Evolutionary conservation across 2,797 vertebrate genomes (phyloP), one percentile per base, ranked within the genome.

Genomic region (Momotus momota): DNA sequence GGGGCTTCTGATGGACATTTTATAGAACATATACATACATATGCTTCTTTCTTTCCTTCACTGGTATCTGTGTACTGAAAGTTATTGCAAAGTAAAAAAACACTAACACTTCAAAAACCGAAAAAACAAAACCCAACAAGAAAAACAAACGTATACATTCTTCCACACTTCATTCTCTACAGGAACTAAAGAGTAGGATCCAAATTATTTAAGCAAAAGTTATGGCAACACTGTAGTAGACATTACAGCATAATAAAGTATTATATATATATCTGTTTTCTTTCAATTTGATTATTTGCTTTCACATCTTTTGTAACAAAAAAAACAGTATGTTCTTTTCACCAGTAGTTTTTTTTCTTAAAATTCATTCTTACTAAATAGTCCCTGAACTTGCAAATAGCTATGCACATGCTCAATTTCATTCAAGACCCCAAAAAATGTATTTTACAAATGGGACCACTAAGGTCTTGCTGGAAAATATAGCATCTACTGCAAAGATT

Each of bases 11-110:
- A 98, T 96, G 72, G 97, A 97, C 88, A 96, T 96, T 98, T 98
- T 96, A 92, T 90, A 97, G 98, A 98, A 97, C 98, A 98, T 92
- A 96, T 98, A 98, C 84, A 98, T 88, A 96, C 58, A 75, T 35
- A 35, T 77, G 41, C 23, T 72, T 52, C 25, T 20, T 41, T 52
- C 95, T 96, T 92, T 92, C 93, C 46, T 78, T 51, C 54, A 74
- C 64, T 97, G 93, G 92, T 97, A 92, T 97, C 97, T 97, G 95
- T 81, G 29, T 82, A 96, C 69, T 88, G 54, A 92, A 97, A 94
- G 84, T 87, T 54, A 58, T 13, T 62, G 61, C 65, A 81, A 62
- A 27, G 43, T 23, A 17, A 58, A 75, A 93, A 88, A 90, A 40
- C 2, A 22, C 31, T 69, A 13, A 41, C 69, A 8, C 46, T 73